A percentile compares a stretch with the other conserved stretches of the same genome.
Conservation (phyloP, 2,888 invertebrate genomes). For the Diaperis boleti region DNA sequence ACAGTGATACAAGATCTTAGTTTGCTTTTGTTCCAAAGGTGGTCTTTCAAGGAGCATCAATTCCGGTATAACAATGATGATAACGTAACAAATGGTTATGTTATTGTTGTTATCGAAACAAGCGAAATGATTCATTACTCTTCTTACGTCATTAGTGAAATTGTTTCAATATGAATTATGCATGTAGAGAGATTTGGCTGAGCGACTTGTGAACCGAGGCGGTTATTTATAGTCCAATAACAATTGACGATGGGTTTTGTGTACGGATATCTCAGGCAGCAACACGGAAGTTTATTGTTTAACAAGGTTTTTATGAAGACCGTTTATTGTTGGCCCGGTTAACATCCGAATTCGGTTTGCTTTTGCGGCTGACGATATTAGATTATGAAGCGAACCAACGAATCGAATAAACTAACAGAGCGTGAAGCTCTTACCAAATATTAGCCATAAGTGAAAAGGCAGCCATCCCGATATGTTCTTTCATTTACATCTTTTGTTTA, state of each 20-base stretch:
- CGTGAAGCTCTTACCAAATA: conserved; percentile 43
- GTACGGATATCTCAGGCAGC: conserved; percentile 36
- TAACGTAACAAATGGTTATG: conserved; percentile 42
- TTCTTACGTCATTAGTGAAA: conserved; percentile 44
- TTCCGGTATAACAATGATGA: conserved; percentile 38
- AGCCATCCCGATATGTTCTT: conserved; percentile 28
- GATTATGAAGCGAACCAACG: conserved; percentile 39
- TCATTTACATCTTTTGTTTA: conserved; percentile 27
- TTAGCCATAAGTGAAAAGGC: conserved; percentile 37
- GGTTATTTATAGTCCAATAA: conserved; percentile 41
- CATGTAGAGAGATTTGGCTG: conserved; percentile 37
- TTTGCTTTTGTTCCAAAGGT: conserved; percentile 12
- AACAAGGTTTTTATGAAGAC: conserved; percentile 43
- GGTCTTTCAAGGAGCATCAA: conserved; percentile 18
- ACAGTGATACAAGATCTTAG: conserved; percentile 4
- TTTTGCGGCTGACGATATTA: conserved; percentile 35
- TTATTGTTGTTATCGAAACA: conserved; percentile 43
- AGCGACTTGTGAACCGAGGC: conserved; percentile 25
- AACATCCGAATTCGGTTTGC: conserved; percentile 38
- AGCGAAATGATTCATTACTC: conserved; percentile 40
- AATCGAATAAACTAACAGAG: conserved; percentile 41
- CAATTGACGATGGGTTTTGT: conserved; percentile 41
- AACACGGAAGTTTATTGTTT: conserved; percentile 49
- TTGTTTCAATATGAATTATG: conserved; percentile 43
- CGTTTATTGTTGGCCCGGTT: conserved; percentile 28